Percentiles rank a stretch among this genome's conserved stretches.
Evolutionary conservation across 2,113 vertebrate species (phyloP).

Genomic region (Trichechus manatus): DNA sequence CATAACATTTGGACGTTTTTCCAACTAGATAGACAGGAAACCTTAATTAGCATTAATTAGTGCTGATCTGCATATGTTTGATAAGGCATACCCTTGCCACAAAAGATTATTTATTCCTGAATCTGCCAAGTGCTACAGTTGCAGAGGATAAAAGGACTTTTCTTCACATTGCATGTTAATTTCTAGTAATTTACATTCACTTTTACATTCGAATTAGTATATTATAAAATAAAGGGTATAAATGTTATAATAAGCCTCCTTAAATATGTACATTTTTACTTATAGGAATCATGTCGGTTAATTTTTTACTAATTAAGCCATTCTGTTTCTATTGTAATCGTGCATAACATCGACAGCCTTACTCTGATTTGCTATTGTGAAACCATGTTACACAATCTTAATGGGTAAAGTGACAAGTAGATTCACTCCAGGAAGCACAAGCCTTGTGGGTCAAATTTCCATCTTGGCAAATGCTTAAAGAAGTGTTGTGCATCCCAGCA

Average conservation of each 20-base stretch:
- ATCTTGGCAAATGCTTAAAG: constrained; percentile 8
- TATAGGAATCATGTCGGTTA: constrained; percentile 83
- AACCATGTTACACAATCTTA: constrained; percentile 53
- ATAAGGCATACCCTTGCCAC: constrained; percentile 94
- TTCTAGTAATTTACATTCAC: constrained; percentile 88
- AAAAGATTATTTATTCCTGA: constrained; percentile 92
- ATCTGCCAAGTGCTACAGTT: constrained; percentile 92
- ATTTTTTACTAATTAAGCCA: constrained; percentile 82
- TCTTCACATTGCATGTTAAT: constrained; percentile 89
- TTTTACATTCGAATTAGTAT: constrained; percentile 87
- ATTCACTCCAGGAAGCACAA: constrained; percentile 20
- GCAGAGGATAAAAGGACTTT: constrained; percentile 89
- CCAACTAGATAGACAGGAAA: constrained; percentile 94
- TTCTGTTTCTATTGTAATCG: constrained; percentile 76
- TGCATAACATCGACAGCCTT: constrained; percentile 49
- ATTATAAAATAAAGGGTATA: constrained; percentile 86
- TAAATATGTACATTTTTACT: constrained; percentile 85
- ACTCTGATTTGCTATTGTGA: constrained; percentile 73
- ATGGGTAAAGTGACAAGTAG: constrained; percentile 53
- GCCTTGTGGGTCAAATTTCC: constrained; percentile 21
- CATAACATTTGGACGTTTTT: constrained; percentile 96
- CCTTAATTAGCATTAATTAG: constrained; percentile 97
- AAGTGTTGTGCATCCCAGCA: not conserved
- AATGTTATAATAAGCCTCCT: constrained; percentile 85
- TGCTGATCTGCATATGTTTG: constrained; percentile 96